phyloP scores from a whole-genome alignment of 2,797 vertebrate species.

The Sebastes umbrosus region DNA sequence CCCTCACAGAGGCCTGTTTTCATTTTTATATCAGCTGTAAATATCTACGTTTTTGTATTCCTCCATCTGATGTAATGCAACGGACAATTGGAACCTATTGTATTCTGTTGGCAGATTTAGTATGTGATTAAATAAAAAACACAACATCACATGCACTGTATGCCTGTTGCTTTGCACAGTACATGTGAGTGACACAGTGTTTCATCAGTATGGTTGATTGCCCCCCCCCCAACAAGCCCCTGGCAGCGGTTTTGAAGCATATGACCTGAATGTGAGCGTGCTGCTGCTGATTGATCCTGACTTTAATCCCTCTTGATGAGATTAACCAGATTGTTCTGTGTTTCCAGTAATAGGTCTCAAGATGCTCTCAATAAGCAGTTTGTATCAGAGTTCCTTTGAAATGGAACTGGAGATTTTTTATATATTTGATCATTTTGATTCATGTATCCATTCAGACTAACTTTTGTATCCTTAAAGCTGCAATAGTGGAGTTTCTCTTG shows the following conservation, averaged over 20 bases:
- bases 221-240: neutral
- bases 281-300: constrained; percentile 14
- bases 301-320: constrained; percentile 36
- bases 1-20: neutral
- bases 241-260: neutral
- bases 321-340: constrained; percentile 17
- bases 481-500: neutral
- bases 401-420: neutral
- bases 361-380: neutral
- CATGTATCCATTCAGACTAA: neutral
- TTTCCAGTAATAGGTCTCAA: constrained; percentile 1
- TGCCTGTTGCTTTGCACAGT: neutral
- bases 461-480: neutral
- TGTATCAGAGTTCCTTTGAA: neutral
- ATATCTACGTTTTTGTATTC: constrained; percentile 42
- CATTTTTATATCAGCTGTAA: constrained; percentile 36
- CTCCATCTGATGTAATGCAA: neutral
- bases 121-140: constrained; percentile 11
- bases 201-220: constrained; percentile 5
- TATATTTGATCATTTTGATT: neutral
- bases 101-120: neutral
- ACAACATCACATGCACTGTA: neutral
- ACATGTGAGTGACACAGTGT: neutral
- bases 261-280: constrained; percentile 8
- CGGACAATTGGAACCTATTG: neutral